Conservation (phyloP, 2,888 invertebrate species). For the Lydus trimaculatus region DNA sequence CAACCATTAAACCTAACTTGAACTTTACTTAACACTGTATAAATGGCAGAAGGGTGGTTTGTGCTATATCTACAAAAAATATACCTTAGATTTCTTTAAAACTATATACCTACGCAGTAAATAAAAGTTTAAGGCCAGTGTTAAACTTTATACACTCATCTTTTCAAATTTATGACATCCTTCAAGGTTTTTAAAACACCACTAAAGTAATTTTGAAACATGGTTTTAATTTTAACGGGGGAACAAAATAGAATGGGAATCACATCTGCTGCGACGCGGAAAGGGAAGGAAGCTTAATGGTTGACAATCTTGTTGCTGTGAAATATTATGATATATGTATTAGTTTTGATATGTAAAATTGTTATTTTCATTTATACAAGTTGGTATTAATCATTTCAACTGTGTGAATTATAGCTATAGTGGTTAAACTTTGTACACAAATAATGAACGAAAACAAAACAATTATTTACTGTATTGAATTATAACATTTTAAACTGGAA, state of each 20-base stretch:
- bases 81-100: background rate
- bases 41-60: background rate
- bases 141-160: constrained; percentile 59
- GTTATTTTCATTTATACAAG: constrained; percentile 46
- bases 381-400: constrained; percentile 45
- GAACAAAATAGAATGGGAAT: constrained; percentile 44
- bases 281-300: constrained; percentile 46
- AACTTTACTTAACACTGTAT: background rate
- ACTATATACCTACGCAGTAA: constrained; percentile 35
- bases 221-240: constrained; percentile 60
- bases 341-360: constrained; percentile 49
- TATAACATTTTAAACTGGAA: background rate
- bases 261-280: constrained; percentile 47
- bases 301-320: constrained; percentile 46
- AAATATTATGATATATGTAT: constrained; percentile 50
- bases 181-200: constrained; percentile 59
- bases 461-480: background rate
- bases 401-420: constrained; percentile 7
- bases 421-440: background rate
- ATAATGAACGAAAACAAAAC: background rate
- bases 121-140: constrained; percentile 53
- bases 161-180: constrained; percentile 61
- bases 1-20: background rate
- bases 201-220: constrained; percentile 61
- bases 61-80: constrained; percentile 6